Evolutionary conservation across 2,888 invertebrate species (phyloP), one percentile per base, ranked within the genome.

Genomic region (Myathropa florea): DNA sequence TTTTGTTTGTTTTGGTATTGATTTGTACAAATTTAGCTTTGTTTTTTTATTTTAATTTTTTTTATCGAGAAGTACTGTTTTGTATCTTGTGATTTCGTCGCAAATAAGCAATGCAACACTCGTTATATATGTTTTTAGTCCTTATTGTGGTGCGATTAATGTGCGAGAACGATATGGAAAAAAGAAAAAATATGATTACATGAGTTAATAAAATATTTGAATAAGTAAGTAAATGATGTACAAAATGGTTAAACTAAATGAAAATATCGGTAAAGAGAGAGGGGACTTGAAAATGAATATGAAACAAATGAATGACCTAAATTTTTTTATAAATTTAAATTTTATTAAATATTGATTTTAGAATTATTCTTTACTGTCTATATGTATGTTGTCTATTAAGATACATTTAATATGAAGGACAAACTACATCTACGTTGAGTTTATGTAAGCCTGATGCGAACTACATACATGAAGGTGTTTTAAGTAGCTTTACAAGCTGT

Each of bases 41-140:
- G 64, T 63, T 75, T 84, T 70, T 68, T 65, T 30, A 60, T 73
- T 67, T 78, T 78, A 78, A 73, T 70, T 53, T 65, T n/a, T 84
- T 83, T 68, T 77, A 65, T 77, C 80, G 79, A 55, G 79, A 83
- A 76, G 80, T 83, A 83, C 80, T 80, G 80, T 80, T 88, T 84
- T 88, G 84, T 88, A 81, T 88, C 88, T 89, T 88, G 88, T 89
- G 90, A 90, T 88, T 88, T 89, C 89, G 88, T 89, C 88, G 88
- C 88, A 89, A 84, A 88, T 81, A 89, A 90, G 90, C 90, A 90
- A 90, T 89, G 89, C 89, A 89, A 89, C 89, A 88, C 88, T 81
- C 88, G 84, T 88, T 89, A 88, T 89, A 53, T 23, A 57, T 57
- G 24, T 23, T 81, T 75, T 88, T 88, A 86, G 88, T 89, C 89